These are phyloP conservation scores for Corythornis leucogaster DNA, from an alignment of 2,797 vertebrate genomes.

Conservation along the genomic window DNA sequence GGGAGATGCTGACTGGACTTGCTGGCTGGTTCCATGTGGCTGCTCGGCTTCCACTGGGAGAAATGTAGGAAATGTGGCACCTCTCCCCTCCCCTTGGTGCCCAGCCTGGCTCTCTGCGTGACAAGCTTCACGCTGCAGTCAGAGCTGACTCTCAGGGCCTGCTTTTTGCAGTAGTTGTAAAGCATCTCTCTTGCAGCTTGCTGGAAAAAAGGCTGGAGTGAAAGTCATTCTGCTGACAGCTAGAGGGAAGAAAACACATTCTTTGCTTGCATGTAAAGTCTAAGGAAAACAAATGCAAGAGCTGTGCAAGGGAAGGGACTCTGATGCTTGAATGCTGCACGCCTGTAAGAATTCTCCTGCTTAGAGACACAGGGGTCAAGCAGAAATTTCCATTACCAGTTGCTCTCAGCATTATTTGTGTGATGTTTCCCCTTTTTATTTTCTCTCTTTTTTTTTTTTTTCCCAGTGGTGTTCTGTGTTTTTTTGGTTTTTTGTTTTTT, in stretches of 20 bases:
- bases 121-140: not conserved
- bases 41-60: not conserved
- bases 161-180: not conserved
- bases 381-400: not conserved
- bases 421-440: not conserved
- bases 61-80: not conserved
- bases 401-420: not conserved
- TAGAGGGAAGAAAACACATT: not conserved
- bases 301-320: not conserved
- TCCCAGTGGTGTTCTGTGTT: not conserved
- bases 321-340: not conserved
- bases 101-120: not conserved
- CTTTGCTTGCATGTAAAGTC: not conserved
- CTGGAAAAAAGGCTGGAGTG: not conserved
- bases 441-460: not conserved
- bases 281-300: not conserved
- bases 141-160: conserved; percentile 6
- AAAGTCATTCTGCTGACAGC: conserved; percentile 18
- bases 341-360: not conserved
- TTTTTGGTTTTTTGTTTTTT: not conserved
- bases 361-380: not conserved
- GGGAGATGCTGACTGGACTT: not conserved
- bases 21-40: not conserved
- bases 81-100: not conserved
- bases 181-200: not conserved